These are phyloP conservation scores for Limanda limanda DNA, from an alignment of 2,113 vertebrate species.

Conservation along the genomic window DNA sequence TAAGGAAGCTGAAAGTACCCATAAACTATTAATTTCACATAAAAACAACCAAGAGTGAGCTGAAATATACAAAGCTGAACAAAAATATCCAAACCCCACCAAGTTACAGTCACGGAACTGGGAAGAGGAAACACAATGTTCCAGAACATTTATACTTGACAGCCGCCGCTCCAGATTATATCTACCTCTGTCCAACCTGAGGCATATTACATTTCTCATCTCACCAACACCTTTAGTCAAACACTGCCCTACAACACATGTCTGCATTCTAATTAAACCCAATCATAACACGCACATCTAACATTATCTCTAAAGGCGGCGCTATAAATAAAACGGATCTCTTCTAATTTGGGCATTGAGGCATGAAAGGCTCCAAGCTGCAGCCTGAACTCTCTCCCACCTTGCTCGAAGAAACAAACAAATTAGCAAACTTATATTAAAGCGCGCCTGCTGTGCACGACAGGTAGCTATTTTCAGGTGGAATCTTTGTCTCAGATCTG, in stretches of 20 bases:
- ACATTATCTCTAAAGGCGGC: conserved; percentile 58
- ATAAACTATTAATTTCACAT: too few species aligned
- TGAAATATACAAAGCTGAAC: too few species aligned
- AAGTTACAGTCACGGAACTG: too few species aligned
- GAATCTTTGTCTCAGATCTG: conserved; percentile 39
- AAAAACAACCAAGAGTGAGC: too few species aligned
- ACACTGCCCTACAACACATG: conserved; percentile 25
- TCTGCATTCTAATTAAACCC: conserved; percentile 55
- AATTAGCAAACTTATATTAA: conserved; percentile 62
- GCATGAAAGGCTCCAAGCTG: conserved; percentile 54
- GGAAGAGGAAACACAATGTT: not conserved
- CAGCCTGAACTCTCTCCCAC: conserved; percentile 56
- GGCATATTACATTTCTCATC: not conserved
- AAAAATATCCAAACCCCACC: too few species aligned
- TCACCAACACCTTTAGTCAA: not conserved
- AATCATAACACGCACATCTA: conserved; percentile 58
- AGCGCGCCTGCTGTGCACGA: conserved; percentile 49
- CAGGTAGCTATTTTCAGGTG: conserved; percentile 67
- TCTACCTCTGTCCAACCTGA: not conserved
- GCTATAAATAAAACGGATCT: conserved; percentile 69
- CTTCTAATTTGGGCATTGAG: conserved; percentile 62
- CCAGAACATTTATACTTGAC: not conserved
- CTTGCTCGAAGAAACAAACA: conserved; percentile 62
- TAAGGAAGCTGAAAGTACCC: too few species aligned
- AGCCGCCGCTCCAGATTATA: not conserved